Percentiles rank a stretch among this genome's conserved stretches.
These are phyloP conservation scores for Ophonus ardosiacus DNA, from an alignment of 2,888 invertebrate genomes.

Conservation along the genomic window DNA sequence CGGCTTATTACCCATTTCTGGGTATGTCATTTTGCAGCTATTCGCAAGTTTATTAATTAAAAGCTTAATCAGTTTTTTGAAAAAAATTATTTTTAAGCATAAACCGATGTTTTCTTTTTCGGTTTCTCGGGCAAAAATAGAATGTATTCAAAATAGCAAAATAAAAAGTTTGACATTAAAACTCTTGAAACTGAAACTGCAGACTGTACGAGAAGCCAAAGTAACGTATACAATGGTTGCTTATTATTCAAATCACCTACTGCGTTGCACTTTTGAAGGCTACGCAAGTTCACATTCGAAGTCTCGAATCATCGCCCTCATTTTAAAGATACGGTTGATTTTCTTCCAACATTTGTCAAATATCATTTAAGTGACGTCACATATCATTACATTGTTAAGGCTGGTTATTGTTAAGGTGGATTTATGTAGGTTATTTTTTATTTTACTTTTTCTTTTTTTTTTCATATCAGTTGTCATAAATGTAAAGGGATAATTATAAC, in stretches of 20 bases:
- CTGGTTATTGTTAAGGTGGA: too few relatives aligned
- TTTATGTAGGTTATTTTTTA: too few relatives aligned
- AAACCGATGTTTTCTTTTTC: too few relatives aligned
- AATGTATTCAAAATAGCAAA: not conserved
- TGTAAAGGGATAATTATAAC: too few relatives aligned
- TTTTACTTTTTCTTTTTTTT: too few relatives aligned
- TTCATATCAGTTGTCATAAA: too few relatives aligned
- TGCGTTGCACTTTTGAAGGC: slow-evolving; percentile 63
- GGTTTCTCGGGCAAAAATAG: not conserved
- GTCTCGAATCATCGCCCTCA: slow-evolving; percentile 20
- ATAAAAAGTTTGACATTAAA: not conserved
- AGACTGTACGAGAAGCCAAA: slow-evolving; percentile 2
- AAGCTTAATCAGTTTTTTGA: too few relatives aligned
- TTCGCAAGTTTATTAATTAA: too few relatives aligned
- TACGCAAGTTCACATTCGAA: slow-evolving; percentile 54
- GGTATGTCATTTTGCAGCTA: too few relatives aligned
- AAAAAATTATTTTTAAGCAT: too few relatives aligned
- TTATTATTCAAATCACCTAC: slow-evolving; percentile 63
- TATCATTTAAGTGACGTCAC: not conserved
- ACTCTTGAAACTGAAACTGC: not conserved
- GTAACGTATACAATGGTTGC: slow-evolving; percentile 53
- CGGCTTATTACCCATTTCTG: too few relatives aligned
- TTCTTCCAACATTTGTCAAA: slow-evolving; percentile 9
- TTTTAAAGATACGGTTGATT: not conserved
- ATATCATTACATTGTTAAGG: not conserved